These are phyloP conservation scores for Eunapius fragilis DNA, from an alignment of 37 sponge, comb jelly and placozoan genomes.

Conservation along the genomic window DNA sequence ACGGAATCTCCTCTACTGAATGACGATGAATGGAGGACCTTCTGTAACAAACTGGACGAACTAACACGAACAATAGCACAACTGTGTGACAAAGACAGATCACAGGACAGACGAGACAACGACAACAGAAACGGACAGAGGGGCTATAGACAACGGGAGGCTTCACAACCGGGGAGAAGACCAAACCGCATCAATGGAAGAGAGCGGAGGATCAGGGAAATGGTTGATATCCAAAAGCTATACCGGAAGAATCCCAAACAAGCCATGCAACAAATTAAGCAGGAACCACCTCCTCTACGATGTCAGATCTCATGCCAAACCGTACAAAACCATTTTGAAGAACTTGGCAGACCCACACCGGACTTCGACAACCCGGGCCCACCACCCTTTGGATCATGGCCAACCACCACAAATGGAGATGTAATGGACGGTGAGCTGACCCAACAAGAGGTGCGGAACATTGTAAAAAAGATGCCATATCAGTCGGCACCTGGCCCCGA, in stretches of 20 bases:
- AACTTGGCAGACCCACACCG: background rate
- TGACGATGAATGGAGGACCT: no score
- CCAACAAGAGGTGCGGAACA: background rate
- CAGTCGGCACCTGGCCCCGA: conserved; percentile 19
- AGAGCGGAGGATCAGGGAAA: background rate
- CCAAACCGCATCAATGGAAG: background rate
- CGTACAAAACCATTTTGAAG: background rate
- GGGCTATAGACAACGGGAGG: background rate
- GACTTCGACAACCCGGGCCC: no score
- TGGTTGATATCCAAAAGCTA: background rate
- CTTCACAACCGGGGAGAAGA: background rate
- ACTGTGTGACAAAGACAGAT: background rate
- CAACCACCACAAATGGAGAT: no score
- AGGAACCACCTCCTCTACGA: background rate
- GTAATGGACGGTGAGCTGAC: no score
- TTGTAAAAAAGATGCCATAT: background rate
- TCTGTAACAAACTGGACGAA: background rate
- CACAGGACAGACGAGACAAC: background rate
- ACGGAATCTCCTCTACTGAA: no score
- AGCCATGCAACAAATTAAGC: background rate
- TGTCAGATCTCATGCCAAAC: background rate
- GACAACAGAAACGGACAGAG: background rate
- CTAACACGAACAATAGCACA: background rate
- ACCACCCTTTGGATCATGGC: no score
- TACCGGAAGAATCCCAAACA: background rate